Evolutionary conservation across 64 coral and sea anemone genomes (phyloP).

Genomic region (Montipora efflorescens): DNA sequence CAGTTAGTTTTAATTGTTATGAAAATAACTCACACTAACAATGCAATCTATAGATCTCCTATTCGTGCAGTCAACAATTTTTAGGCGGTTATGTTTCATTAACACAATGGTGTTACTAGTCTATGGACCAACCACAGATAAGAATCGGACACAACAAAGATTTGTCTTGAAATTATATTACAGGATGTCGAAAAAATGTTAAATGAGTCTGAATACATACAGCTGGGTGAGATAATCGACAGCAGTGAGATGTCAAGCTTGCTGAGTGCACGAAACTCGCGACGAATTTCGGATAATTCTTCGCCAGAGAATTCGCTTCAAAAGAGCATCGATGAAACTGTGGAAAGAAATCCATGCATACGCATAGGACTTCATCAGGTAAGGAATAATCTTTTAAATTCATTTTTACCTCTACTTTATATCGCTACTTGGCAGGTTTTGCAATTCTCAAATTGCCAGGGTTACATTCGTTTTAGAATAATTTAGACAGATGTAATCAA

Average conservation of each 20-base stretch:
- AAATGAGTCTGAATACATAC: conserved; percentile 34
- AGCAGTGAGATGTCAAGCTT: conserved; percentile 22
- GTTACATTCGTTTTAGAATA: too few species aligned
- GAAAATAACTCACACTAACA: conserved; percentile 13
- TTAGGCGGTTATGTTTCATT: conserved; percentile 5
- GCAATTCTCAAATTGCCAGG: too few species aligned
- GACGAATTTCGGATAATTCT: conserved; percentile 31
- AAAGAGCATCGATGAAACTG: conserved; percentile 55
- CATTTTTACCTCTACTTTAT: too few species aligned
- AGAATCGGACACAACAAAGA: conserved; percentile 24
- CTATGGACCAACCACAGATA: conserved; percentile 15
- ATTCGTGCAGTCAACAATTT: not conserved
- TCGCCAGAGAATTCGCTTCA: conserved; percentile 20
- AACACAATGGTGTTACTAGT: not conserved
- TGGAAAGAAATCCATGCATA: conserved; percentile 60
- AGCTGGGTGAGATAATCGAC: not conserved
- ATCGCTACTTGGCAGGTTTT: too few species aligned
- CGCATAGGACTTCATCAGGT: conserved; percentile 56
- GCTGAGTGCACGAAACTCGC: not conserved
- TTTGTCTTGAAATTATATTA: not conserved
- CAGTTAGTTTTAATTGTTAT: conserved; percentile 41
- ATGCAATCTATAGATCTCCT: not conserved
- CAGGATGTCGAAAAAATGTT: not conserved
- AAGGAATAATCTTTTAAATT: not conserved
- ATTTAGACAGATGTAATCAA: too few species aligned